Percentiles rank a stretch among this genome's conserved stretches.
Conservation (phyloP, 2,113 vertebrate species). For the Bubo blakistoni region DNA sequence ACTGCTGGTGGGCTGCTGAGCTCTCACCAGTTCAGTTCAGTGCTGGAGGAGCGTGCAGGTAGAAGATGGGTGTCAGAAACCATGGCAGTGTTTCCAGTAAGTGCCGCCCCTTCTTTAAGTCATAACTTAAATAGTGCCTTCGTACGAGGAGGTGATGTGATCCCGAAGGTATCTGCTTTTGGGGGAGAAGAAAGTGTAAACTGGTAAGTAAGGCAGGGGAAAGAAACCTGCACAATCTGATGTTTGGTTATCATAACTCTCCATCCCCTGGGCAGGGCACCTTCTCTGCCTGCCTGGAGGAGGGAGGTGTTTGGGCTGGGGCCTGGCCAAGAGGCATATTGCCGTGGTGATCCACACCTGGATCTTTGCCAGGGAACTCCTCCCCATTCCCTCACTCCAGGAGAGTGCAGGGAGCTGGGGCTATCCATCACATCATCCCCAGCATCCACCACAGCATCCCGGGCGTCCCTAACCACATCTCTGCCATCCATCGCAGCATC, state of each 20-base stretch:
- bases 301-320: not conserved
- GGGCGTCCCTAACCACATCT: no score
- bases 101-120: not conserved
- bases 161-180: not conserved
- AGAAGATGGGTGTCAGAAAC: not conserved
- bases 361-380: not conserved
- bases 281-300: not conserved
- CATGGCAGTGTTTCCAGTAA: not conserved
- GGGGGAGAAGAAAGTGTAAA: not conserved
- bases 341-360: not conserved
- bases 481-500: fast-evolving
- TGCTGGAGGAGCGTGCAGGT: not conserved
- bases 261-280: not conserved
- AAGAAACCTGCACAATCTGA: fast-evolving
- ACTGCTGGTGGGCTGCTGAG: not conserved
- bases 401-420: not conserved
- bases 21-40: not conserved
- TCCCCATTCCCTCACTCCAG: not conserved
- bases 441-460: fast-evolving
- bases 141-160: not conserved
- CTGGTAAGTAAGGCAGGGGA: not conserved
- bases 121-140: not conserved
- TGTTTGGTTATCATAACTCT: not conserved
- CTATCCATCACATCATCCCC: fast-evolving
- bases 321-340: not conserved